phyloP scores from a whole-genome alignment of 92 coral and sea anemone species.

The Heliopora coerulea region DNA sequence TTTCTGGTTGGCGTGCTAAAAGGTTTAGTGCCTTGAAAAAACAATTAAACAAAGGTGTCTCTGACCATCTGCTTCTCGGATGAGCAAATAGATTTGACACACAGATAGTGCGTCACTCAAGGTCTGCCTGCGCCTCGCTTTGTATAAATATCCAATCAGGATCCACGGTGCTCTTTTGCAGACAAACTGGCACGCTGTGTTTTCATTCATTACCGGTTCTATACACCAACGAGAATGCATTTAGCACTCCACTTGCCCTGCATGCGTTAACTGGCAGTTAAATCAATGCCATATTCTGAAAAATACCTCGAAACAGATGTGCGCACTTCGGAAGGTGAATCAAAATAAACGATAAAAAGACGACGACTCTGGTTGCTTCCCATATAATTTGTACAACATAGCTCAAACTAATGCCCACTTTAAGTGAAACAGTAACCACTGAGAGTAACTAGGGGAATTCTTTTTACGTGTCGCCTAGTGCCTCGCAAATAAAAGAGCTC shows the following conservation, averaged over 20 bases:
- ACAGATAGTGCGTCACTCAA: not conserved
- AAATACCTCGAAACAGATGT: not conserved
- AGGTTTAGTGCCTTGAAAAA: not conserved
- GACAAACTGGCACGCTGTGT: constrained; percentile 10
- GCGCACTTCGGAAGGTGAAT: no score
- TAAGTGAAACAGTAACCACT: no score
- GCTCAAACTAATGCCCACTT: no score
- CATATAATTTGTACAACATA: no score
- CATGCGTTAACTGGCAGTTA: not conserved
- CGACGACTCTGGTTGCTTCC: no score
- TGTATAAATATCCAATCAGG: not conserved
- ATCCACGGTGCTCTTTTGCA: not conserved
- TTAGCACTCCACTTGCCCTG: not conserved
- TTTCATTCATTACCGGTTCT: not conserved
- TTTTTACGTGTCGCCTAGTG: no score
- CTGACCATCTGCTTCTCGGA: not conserved
- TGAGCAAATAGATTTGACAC: not conserved
- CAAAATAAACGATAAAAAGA: no score
- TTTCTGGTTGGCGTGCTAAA: not conserved
- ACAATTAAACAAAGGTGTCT: not conserved
- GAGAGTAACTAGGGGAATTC: no score
- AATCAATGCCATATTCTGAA: not conserved
- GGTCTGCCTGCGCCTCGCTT: not conserved
- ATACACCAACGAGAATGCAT: not conserved
- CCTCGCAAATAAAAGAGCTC: no score